phyloP scores from a whole-genome alignment of 2,113 vertebrate species.

The Panurus biarmicus region DNA sequence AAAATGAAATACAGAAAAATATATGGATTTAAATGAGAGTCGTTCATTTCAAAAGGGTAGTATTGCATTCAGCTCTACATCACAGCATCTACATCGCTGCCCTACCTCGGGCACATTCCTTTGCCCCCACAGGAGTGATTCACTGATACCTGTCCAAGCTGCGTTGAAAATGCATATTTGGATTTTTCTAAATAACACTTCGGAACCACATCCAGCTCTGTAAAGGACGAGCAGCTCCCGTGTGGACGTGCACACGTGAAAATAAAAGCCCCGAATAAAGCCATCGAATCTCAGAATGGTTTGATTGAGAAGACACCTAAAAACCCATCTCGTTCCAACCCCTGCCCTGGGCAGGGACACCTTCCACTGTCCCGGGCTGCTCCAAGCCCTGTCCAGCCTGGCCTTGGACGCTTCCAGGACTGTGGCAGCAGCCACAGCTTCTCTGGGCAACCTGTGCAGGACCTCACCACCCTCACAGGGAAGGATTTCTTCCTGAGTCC shows the following conservation, averaged over 20 bases:
- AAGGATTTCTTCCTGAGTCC: background rate
- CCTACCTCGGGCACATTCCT: background rate
- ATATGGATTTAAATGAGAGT: rapidly evolving
- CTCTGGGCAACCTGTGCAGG: background rate
- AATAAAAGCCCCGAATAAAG: background rate
- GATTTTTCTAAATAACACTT: background rate
- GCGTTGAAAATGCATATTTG: background rate
- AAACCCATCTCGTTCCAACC: background rate
- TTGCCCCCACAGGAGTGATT: background rate
- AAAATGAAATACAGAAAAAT: background rate
- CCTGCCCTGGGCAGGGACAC: background rate
- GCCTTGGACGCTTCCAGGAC: background rate
- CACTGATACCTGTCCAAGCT: background rate
- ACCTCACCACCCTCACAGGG: background rate
- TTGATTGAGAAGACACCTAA: background rate
- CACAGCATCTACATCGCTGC: background rate
- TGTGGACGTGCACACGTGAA: rapidly evolving
- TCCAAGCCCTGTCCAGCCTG: background rate
- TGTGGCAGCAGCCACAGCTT: background rate
- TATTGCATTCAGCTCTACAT: background rate
- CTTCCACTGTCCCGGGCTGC: background rate
- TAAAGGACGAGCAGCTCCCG: background rate
- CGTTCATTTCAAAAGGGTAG: background rate
- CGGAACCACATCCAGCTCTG: background rate
- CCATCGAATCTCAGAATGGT: rapidly evolving